These are phyloP conservation scores for Coregonus sp. DNA, from an alignment of 2,797 vertebrate genomes.

Conservation along the genomic window DNA sequence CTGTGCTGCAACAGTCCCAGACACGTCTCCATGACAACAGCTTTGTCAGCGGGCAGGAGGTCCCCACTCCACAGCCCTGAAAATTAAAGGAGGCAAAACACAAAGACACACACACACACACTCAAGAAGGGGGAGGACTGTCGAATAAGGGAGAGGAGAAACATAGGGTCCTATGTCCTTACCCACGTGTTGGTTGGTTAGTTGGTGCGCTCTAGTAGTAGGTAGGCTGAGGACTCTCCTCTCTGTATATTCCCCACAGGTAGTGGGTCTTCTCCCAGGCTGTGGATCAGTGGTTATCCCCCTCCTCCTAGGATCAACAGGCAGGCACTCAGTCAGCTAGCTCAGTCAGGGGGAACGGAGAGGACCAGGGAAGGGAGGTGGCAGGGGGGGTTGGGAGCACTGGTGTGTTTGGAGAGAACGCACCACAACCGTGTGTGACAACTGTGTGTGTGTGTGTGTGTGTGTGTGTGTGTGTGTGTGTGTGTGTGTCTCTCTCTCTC, in stretches of 20 bases:
- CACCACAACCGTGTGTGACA: neutral
- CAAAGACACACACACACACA: constrained; percentile 12
- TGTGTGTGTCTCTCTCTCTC: too few relatives aligned
- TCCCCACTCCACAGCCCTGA: neutral
- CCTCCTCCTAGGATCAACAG: neutral
- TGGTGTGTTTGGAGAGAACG: neutral
- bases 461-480: neutral
- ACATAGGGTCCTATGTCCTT: neutral
- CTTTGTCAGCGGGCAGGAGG: constrained; percentile 13
- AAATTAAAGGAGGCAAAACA: neutral
- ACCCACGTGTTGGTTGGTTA: neutral
- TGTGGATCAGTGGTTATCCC: neutral
- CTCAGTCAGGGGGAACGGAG: neutral
- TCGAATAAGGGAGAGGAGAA: neutral
- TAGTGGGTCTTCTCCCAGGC: neutral
- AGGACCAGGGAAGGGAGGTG: neutral
- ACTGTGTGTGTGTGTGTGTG: neutral
- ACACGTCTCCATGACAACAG: constrained; percentile 13
- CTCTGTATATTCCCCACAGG: neutral
- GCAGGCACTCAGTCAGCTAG: neutral
- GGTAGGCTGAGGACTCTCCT: neutral
- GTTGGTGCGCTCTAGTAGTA: neutral
- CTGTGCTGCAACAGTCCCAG: neutral
- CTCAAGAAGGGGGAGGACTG: neutral
- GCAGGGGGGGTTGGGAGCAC: neutral